Evolutionary conservation across 2,113 vertebrate genomes (phyloP).

Genomic region (Raphicerus campestris): DNA sequence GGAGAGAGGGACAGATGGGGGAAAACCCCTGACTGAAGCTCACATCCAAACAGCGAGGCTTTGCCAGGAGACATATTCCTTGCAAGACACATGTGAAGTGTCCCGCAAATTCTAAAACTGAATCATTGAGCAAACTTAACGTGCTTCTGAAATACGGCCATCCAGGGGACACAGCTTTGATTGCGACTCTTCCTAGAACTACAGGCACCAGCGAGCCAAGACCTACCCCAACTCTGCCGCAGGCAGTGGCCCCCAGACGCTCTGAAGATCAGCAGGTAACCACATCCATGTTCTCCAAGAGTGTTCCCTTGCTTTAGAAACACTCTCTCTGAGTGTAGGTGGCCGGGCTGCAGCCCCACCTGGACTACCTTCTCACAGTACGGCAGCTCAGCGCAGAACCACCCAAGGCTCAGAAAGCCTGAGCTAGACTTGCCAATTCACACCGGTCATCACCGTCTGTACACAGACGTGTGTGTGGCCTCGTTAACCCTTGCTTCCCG

Average conservation of each 20-base stretch:
- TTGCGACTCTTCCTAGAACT: neutral
- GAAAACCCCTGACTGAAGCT: neutral
- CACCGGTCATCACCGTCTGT: conserved; percentile 73
- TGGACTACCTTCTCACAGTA: neutral
- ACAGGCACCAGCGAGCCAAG: neutral
- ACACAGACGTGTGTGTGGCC: conserved; percentile 52
- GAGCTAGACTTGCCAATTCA: conserved; percentile 28
- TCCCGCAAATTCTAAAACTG: neutral
- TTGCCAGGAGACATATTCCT: neutral
- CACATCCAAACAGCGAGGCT: neutral
- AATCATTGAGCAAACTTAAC: neutral
- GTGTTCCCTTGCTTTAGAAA: neutral
- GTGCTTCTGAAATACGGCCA: neutral
- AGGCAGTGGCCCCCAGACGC: conserved; percentile 79
- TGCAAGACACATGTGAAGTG: neutral
- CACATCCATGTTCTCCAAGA: conserved; percentile 62
- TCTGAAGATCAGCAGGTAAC: conserved; percentile 86
- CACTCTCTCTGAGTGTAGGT: neutral
- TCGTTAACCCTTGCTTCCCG: conserved; percentile 45
- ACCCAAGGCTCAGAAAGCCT: neutral
- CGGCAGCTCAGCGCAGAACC: neutral
- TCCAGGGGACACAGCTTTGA: neutral
- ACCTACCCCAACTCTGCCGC: conserved; percentile 83
- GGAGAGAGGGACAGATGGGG: neutral
- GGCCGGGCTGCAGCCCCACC: neutral